Conservation (phyloP, 2,113 vertebrate species). For the Gadus macrocephalus region DNA sequence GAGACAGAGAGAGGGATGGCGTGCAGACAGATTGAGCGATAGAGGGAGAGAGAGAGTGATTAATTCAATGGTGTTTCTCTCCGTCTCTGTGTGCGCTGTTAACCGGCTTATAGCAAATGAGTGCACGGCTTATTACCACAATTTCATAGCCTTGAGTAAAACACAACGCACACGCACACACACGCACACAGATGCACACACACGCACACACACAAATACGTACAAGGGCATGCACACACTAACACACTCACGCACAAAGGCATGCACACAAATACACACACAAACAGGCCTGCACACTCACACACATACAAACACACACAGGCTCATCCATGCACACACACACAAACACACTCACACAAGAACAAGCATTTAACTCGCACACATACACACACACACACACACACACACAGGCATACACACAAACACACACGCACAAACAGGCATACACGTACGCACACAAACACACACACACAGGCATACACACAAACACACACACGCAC, state of each 20-base stretch:
- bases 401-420: constrained; percentile 16
- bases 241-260: constrained; percentile 23
- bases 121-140: constrained; percentile 63
- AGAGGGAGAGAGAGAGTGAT: constrained; percentile 23
- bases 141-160: constrained; percentile 57
- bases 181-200: background rate
- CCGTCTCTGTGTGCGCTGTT: constrained; percentile 43
- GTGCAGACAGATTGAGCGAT: background rate
- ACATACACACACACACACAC: constrained; percentile 16
- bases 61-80: constrained; percentile 48
- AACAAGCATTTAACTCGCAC: background rate
- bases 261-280: too few species aligned
- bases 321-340: background rate
- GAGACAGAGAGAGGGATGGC: constrained; percentile 17
- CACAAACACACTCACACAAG: background rate
- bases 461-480: constrained; percentile 6
- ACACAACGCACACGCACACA: constrained; percentile 31
- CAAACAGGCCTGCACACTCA: background rate
- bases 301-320: background rate
- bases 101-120: constrained; percentile 70
- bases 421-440: background rate
- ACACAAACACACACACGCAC: background rate
- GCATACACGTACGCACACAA: constrained; percentile 6
- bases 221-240: constrained; percentile 9
- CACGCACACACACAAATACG: constrained; percentile 30